Conservation (phyloP, 1,140 invertebrate genomes). For the Campoletis sonorensis region DNA sequence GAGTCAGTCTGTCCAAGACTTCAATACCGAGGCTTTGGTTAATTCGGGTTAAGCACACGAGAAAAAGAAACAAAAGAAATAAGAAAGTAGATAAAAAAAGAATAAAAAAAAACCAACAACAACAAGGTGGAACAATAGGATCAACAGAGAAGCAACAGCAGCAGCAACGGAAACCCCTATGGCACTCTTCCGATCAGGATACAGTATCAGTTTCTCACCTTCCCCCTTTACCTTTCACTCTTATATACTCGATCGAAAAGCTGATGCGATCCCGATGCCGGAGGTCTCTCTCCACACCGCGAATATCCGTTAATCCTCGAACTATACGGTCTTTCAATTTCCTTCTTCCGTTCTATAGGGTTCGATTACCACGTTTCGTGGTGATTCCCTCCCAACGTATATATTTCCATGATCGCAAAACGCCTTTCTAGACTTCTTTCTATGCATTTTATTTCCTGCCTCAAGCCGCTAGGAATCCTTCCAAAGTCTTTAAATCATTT, state of each 20-base stretch:
- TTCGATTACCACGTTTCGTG: not conserved
- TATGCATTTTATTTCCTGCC: not conserved
- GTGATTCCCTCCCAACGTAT: too few species aligned
- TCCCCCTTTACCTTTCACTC: too few species aligned
- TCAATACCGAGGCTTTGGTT: slow-evolving; percentile 12
- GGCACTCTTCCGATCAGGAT: not conserved
- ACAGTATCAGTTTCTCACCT: slow-evolving; percentile 28
- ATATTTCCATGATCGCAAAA: not conserved
- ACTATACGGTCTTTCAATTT: not conserved
- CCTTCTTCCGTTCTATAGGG: not conserved
- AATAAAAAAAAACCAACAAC: too few species aligned
- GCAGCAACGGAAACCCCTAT: slow-evolving; percentile 1
- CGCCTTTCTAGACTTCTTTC: slow-evolving; percentile 37
- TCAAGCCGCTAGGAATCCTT: too few species aligned
- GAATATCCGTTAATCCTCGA: slow-evolving; percentile 22
- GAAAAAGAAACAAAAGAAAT: not conserved
- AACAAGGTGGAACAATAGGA: slow-evolving; percentile 8
- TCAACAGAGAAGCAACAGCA: not conserved
- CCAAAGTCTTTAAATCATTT: too few species aligned
- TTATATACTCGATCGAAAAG: slow-evolving; percentile 9
- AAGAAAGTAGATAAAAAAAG: too few species aligned
- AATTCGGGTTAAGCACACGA: not conserved
- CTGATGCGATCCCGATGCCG: not conserved
- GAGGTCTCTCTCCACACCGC: not conserved
- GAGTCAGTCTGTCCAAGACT: not conserved